These are phyloP conservation scores for Drosophila kambysellisi DNA, from an alignment of 2,888 invertebrate genomes.

Conservation along the genomic window DNA sequence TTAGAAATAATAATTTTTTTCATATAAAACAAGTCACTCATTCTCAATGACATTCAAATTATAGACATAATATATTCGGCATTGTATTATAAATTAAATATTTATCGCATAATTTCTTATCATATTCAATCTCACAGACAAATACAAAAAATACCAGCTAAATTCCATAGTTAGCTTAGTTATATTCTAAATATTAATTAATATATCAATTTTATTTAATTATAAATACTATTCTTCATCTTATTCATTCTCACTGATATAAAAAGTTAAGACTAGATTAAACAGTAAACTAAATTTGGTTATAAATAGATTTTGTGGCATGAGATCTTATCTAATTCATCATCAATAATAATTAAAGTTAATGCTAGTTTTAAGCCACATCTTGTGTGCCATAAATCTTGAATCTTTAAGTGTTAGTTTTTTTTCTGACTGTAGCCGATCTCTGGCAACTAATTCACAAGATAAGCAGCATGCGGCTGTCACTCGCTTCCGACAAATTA, in stretches of 20 bases:
- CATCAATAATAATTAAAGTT: slow-evolving; percentile 5
- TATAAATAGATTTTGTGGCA: not conserved
- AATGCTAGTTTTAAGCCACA: not conserved
- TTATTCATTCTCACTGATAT: not conserved
- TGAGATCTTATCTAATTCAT: not conserved
- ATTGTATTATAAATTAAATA: not conserved
- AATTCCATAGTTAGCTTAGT: not conserved
- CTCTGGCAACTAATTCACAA: slow-evolving; percentile 69
- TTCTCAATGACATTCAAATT: not conserved
- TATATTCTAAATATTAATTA: not conserved
- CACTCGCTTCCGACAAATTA: slow-evolving; percentile 79
- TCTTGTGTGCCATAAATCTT: not conserved
- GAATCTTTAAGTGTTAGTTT: not conserved
- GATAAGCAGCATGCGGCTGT: slow-evolving; percentile 79
- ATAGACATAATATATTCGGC: not conserved
- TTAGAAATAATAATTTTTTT: too few species aligned
- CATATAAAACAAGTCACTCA: not conserved
- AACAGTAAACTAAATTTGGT: not conserved
- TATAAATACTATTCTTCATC: not conserved
- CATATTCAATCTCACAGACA: not conserved
- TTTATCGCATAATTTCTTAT: not conserved
- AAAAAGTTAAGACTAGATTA: not conserved
- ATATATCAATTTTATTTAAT: not conserved
- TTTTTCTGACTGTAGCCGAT: slow-evolving; percentile 44
- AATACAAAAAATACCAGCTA: not conserved